A percentile compares a stretch with the other conserved stretches of the same genome.
phyloP scores from a whole-genome alignment of 2,888 invertebrate genomes.

The Helicoverpa assulta region DNA sequence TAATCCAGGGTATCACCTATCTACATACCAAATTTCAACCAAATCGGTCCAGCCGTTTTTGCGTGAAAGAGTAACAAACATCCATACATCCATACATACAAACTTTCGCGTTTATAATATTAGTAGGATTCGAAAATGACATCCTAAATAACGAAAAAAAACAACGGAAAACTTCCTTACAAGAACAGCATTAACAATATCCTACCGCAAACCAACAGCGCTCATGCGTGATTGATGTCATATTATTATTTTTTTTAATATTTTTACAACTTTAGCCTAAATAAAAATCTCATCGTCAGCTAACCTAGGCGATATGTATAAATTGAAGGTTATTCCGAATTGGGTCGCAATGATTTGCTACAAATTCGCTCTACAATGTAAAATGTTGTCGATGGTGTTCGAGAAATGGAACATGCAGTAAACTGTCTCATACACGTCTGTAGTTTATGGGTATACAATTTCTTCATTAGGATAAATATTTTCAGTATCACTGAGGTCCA shows the following conservation, averaged over 20 bases:
- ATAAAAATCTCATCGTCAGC: not conserved
- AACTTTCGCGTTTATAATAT: no score
- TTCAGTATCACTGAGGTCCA: no score
- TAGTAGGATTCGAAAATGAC: no score
- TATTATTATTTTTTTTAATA: not conserved
- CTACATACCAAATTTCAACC: no score
- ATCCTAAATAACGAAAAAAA: no score
- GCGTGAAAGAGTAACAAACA: no score
- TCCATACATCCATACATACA: no score
- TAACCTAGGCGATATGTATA: not conserved
- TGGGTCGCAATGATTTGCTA: conserved; percentile 41
- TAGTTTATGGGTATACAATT: not conserved
- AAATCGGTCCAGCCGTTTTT: no score
- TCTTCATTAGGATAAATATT: not conserved
- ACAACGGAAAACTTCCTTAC: no score
- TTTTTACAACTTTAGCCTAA: not conserved
- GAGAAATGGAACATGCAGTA: not conserved
- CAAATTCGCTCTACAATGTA: conserved; percentile 17
- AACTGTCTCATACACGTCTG: not conserved
- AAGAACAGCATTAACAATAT: no score
- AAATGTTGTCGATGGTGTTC: not conserved
- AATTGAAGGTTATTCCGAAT: conserved; percentile 35
- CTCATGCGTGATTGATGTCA: not conserved
- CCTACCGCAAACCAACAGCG: no score
- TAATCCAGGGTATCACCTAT: no score